Conservation (phyloP, 35 echinoderm and acorn worm species). For the Heliocidaris erythrogramma region DNA sequence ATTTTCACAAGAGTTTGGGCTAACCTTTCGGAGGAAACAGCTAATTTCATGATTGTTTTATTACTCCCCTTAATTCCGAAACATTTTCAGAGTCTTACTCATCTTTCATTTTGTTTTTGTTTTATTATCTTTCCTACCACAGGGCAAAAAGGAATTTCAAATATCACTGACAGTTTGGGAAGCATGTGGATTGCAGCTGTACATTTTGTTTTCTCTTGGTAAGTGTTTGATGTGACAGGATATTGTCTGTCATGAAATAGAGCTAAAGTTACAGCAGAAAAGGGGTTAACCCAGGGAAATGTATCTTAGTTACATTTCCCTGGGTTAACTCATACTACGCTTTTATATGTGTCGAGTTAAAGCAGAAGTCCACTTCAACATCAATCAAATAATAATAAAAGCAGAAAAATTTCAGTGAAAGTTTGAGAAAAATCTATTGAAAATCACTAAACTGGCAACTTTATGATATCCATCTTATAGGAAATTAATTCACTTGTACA, state of each 20-base stretch:
- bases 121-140: not conserved
- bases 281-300: no score
- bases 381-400: no score
- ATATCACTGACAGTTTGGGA: not conserved
- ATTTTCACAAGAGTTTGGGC: not conserved
- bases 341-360: no score
- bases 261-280: no score
- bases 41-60: not conserved
- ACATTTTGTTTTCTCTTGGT: not conserved
- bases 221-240: not conserved
- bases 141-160: not conserved
- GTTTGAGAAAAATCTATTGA: no score
- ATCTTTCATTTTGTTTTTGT: not conserved
- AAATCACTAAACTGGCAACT: no score
- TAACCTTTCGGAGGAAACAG: not conserved
- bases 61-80: not conserved
- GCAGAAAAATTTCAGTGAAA: no score
- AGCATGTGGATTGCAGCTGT: not conserved
- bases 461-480: no score
- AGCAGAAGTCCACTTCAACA: no score
- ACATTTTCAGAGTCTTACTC: not conserved
- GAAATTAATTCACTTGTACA: no score
- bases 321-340: no score
- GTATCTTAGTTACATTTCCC: no score
- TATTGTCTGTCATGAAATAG: not conserved